These are phyloP conservation scores for Hemichromis elongatus DNA, from an alignment of 2,113 vertebrate species.

Conservation along the genomic window DNA sequence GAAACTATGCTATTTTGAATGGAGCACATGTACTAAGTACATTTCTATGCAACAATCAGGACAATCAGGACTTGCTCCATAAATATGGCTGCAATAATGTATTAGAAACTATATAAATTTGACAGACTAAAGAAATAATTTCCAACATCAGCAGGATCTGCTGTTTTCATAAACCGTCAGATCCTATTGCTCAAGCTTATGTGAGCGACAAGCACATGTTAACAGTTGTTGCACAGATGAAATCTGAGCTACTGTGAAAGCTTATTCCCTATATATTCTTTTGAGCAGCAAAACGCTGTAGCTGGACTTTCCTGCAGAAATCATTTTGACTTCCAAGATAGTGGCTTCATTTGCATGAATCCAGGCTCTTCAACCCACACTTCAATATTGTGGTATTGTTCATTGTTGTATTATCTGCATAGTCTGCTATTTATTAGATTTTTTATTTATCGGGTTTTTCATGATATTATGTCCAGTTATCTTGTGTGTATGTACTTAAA, in stretches of 20 bases:
- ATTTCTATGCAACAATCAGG: not conserved
- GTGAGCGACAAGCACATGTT: not conserved
- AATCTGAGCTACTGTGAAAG: not conserved
- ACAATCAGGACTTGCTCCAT: not conserved
- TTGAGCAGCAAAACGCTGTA: not conserved
- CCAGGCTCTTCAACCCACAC: not conserved
- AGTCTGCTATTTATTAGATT: not conserved
- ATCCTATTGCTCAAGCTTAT: not conserved
- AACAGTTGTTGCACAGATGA: not conserved
- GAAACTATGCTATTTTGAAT: not conserved
- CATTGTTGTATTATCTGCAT: not conserved
- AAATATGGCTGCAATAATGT: not conserved
- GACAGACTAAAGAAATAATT: not conserved
- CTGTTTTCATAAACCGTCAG: not conserved
- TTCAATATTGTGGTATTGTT: not conserved
- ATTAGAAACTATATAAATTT: not conserved
- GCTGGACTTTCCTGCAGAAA: not conserved
- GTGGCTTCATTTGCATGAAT: not conserved
- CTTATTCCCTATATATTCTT: not conserved
- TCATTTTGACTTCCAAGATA: too few relatives aligned
- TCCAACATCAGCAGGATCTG: not conserved
- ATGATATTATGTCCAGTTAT: not conserved
- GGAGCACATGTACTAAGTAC: not conserved
- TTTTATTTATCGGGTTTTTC: not conserved
- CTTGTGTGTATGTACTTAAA: not conserved